A percentile compares a stretch with the other conserved stretches of the same genome.
These are phyloP conservation scores for Lampropteryx suffumata DNA, from an alignment of 2,888 invertebrate species.

Conservation along the genomic window DNA sequence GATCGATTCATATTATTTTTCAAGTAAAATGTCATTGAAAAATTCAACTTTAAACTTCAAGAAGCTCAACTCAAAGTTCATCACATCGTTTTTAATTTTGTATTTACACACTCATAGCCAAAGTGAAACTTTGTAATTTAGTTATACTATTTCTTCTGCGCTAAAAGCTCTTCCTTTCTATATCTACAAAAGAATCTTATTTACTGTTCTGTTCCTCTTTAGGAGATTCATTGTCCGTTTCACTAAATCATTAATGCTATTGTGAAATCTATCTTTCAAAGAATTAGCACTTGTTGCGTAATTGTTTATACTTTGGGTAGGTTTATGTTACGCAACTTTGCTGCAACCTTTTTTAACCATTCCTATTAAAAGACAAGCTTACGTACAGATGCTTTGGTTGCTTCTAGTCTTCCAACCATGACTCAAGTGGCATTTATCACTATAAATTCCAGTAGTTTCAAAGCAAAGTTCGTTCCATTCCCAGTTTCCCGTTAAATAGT, in stretches of 20 bases:
- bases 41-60: too few species aligned
- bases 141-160: conserved; percentile 2
- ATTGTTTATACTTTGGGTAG: conserved; percentile 40
- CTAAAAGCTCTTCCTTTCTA: conserved; percentile 67
- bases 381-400: too few species aligned
- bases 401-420: too few species aligned
- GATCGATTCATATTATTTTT: too few species aligned
- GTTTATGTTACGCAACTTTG: conserved; percentile 39
- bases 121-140: background rate
- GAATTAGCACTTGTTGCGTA: conserved; percentile 48
- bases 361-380: too few species aligned
- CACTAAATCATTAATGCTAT: conserved; percentile 47
- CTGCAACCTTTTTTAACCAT: conserved; percentile 1
- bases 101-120: background rate
- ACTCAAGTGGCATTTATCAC: background rate
- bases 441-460: conserved; percentile 12
- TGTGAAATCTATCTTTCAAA: conserved; percentile 51
- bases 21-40: too few species aligned
- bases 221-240: conserved; percentile 55
- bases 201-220: conserved; percentile 50
- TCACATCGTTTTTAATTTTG: too few species aligned
- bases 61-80: too few species aligned
- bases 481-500: conserved; percentile 27
- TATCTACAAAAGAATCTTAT: conserved; percentile 65
- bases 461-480: conserved; percentile 17